Conservation (phyloP, 2,888 invertebrate species). For the Andrena fulva region DNA sequence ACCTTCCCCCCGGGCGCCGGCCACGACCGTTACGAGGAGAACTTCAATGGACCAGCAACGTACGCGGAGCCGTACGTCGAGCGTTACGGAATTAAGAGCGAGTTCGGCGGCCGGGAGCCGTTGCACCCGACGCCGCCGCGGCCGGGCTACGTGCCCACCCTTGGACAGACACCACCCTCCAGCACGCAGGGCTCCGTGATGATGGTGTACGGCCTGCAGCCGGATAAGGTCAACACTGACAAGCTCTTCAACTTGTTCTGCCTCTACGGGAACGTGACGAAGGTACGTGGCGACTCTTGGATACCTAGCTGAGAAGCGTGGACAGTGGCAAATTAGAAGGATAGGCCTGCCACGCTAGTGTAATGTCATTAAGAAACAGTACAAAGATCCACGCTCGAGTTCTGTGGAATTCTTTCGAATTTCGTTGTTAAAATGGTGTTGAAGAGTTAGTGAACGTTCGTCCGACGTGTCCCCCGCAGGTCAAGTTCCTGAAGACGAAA, state of each 20-base stretch:
- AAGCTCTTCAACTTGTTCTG: conserved; percentile 99
- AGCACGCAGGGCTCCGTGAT: conserved; percentile 93
- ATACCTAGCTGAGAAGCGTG: not conserved
- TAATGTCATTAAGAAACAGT: no score
- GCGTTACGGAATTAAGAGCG: conserved; percentile 82
- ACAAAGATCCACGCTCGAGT: no score
- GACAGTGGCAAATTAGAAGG: no score
- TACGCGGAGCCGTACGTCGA: conserved; percentile 83
- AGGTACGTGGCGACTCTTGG: conserved; percentile 87
- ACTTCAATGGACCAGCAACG: conserved; percentile 83
- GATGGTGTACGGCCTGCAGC: conserved; percentile 99
- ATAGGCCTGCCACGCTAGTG: no score
- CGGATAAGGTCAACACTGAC: conserved; percentile 97
- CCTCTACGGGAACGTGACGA: conserved; percentile 98
- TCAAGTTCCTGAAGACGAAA: conserved; percentile 99
- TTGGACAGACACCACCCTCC: conserved; percentile 82
- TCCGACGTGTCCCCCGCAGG: conserved; percentile 70
- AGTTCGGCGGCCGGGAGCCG: conserved; percentile 82
- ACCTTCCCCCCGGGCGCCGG: conserved; percentile 81
- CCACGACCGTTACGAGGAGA: conserved; percentile 83
- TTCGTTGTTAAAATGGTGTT: not conserved
- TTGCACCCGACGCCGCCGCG: conserved; percentile 83
- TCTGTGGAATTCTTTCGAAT: no score
- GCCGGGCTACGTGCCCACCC: conserved; percentile 82
- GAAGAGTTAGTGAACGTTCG: not conserved